These are phyloP conservation scores for Nymphalis polychloros DNA, from an alignment of 2,888 invertebrate genomes.

Conservation along the genomic window DNA sequence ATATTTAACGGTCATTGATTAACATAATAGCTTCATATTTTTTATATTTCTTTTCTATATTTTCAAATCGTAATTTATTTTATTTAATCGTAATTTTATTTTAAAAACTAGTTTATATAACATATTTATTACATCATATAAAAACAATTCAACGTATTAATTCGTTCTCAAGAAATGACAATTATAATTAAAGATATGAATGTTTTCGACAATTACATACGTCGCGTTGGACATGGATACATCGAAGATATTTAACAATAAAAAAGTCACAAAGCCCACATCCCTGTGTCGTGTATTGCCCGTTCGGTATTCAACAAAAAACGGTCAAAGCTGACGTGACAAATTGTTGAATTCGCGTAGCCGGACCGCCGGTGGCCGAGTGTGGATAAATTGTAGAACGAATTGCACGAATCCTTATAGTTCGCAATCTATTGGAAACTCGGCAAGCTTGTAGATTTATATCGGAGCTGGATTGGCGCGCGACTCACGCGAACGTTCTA, in stretches of 20 bases:
- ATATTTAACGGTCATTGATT: not conserved
- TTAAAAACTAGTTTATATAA: not conserved
- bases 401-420: constrained; percentile 67
- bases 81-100: no score
- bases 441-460: constrained; percentile 72
- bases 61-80: no score
- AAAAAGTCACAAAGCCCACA: constrained; percentile 23
- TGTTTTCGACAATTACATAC: not conserved
- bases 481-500: constrained; percentile 63
- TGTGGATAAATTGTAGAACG: constrained; percentile 47
- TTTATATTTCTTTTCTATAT: no score
- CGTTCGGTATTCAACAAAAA: constrained; percentile 48
- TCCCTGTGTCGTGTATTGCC: constrained; percentile 41
- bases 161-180: not conserved
- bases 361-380: constrained; percentile 22
- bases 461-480: constrained; percentile 67
- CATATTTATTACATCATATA: not conserved
- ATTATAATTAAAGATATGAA: not conserved
- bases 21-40: not conserved
- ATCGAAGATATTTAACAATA: constrained; percentile 20
- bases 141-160: not conserved
- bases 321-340: constrained; percentile 59
- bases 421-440: constrained; percentile 73
- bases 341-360: constrained; percentile 56
- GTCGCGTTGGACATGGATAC: constrained; percentile 21